Conservation (phyloP, 1,140 invertebrate species). For the Drosophila mayri region DNA sequence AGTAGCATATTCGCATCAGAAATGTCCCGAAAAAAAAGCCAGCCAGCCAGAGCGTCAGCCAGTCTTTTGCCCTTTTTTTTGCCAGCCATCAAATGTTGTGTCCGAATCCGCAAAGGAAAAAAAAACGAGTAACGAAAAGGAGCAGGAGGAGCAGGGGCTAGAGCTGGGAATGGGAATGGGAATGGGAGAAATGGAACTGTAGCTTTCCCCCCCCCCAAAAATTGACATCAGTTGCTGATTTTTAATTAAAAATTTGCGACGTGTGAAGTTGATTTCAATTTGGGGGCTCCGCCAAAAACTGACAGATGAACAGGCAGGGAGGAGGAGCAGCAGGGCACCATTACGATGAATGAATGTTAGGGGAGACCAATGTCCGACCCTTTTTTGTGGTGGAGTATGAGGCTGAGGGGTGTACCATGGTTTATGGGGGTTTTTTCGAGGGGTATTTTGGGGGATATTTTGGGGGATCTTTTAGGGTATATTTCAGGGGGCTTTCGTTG, state of each 20-base stretch:
- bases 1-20: conserved; percentile 12
- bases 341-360: conserved; percentile 6
- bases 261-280: conserved; percentile 83
- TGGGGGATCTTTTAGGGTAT: not conserved
- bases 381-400: not conserved
- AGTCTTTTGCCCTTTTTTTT: not conserved
- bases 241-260: conserved; percentile 84
- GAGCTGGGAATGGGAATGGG: too few relatives aligned
- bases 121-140: conserved; percentile 1
- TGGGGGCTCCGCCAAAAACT: conserved; percentile 41
- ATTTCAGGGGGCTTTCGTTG: not conserved
- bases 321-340: not conserved
- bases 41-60: not conserved
- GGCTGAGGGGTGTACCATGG: not conserved
- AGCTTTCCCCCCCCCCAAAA: conserved; percentile 42
- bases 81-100: conserved; percentile 75
- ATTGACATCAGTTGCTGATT: conserved; percentile 82
- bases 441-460: not conserved
- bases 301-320: conserved; percentile 27
- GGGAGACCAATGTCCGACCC: conserved; percentile 37
- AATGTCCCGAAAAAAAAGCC: not conserved
- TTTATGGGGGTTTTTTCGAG: too few relatives aligned
- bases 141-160: not conserved
- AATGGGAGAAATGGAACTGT: not conserved
- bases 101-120: conserved; percentile 51